These are phyloP conservation scores for Lysandra bellargus DNA, from an alignment of 2,888 invertebrate species.

Conservation along the genomic window DNA sequence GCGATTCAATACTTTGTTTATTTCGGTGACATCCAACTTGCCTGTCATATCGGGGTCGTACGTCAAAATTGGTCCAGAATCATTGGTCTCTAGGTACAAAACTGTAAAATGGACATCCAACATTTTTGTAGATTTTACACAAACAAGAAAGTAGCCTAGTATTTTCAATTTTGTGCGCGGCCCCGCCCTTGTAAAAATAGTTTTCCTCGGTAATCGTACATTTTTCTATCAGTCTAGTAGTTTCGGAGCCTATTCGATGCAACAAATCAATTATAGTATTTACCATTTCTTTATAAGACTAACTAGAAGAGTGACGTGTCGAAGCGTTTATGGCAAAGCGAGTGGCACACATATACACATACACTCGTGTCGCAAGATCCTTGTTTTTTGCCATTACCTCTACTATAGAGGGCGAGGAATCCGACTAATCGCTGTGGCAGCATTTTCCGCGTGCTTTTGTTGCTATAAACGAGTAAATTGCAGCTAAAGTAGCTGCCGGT, in stretches of 20 bases:
- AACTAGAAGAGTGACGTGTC: not conserved
- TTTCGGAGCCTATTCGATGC: not conserved
- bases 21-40: not conserved
- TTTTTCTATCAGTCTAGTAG: too few species aligned
- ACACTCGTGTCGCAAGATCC: slow-evolving; percentile 61
- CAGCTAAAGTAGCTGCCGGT: slow-evolving; percentile 60
- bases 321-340: slow-evolving; percentile 63
- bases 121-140: too few species aligned
- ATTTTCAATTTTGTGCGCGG: too few species aligned
- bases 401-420: slow-evolving; percentile 71
- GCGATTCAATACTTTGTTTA: not conserved
- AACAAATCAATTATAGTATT: not conserved
- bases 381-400: slow-evolving; percentile 73
- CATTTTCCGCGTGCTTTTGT: slow-evolving; percentile 69
- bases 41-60: not conserved
- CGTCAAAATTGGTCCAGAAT: not conserved
- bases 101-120: too few species aligned
- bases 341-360: slow-evolving; percentile 55
- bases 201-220: too few species aligned
- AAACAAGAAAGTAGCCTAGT: too few species aligned
- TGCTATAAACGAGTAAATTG: slow-evolving; percentile 64
- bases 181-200: too few species aligned
- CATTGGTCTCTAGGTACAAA: too few species aligned
- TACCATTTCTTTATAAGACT: not conserved
- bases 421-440: slow-evolving; percentile 74